A percentile compares a stretch with the other conserved stretches of the same genome.
Conservation (phyloP, 1,140 invertebrate genomes). For the Coenobita brevimanus region DNA sequence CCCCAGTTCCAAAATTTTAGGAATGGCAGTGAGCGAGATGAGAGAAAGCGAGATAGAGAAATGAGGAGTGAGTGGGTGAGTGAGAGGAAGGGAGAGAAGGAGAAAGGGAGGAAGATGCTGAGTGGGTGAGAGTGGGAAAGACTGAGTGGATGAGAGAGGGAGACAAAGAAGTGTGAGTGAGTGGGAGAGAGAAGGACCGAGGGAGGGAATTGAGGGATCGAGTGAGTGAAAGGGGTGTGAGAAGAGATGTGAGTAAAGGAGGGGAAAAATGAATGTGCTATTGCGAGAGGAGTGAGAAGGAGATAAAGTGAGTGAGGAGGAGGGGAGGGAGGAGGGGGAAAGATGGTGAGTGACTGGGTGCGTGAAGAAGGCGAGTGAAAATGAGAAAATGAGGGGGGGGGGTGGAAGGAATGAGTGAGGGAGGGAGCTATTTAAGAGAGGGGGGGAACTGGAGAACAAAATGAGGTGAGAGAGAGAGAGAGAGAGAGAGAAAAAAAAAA, state of each 20-base stretch:
- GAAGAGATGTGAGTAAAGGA: not conserved
- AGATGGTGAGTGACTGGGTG: not conserved
- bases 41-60: too few relatives aligned
- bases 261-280: not conserved
- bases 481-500: not conserved
- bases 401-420: not conserved
- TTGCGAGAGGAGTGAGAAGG: not conserved
- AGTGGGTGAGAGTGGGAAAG: too few relatives aligned
- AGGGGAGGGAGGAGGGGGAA: not conserved
- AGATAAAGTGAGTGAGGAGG: not conserved
- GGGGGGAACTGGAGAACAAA: not conserved
- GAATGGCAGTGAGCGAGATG: too few relatives aligned
- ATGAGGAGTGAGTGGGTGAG: too few relatives aligned
- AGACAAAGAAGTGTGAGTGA: too few relatives aligned
- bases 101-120: too few relatives aligned
- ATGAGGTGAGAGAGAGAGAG: not conserved
- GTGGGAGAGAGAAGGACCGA: too few relatives aligned
- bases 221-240: too few relatives aligned
- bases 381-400: not conserved
- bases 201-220: too few relatives aligned
- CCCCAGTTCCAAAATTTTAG: conserved; percentile 24
- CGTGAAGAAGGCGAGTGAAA: not conserved
- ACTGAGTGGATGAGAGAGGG: too few relatives aligned
- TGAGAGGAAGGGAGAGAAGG: too few relatives aligned
- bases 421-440: not conserved